Percentiles rank a stretch among this genome's conserved stretches.
Evolutionary conservation across 2,113 vertebrate genomes (phyloP).

Genomic region (Mormyrus iriodes): DNA sequence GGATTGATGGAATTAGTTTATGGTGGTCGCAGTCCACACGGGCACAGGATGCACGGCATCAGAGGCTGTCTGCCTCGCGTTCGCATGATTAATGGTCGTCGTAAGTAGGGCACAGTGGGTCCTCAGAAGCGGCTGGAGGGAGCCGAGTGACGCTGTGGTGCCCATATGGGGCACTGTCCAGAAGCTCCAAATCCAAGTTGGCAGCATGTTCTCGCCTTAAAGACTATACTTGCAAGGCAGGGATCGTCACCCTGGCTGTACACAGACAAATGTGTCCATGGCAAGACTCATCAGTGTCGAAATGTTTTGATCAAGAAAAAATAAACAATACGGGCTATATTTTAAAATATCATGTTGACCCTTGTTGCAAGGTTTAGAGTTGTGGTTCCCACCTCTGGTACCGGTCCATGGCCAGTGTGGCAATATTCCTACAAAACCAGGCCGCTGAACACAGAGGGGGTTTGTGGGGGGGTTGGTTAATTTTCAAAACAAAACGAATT

Average conservation of each 20-base stretch:
- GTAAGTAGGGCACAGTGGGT: conserved; percentile 11
- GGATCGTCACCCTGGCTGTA: not conserved
- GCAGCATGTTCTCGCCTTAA: not conserved
- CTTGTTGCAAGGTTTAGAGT: not conserved
- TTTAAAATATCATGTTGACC: not conserved
- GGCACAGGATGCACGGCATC: not conserved
- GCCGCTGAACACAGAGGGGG: not conserved
- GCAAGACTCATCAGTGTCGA: not conserved
- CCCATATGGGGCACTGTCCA: not conserved
- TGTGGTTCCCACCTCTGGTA: not conserved
- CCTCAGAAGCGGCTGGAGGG: not conserved
- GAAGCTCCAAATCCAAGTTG: not conserved
- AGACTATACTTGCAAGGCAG: not conserved
- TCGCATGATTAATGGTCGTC: conserved; percentile 4
- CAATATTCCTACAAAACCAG: not conserved
- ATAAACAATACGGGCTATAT: not conserved
- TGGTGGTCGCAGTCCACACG: not conserved
- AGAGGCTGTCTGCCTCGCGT: not conserved
- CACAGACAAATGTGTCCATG: not conserved
- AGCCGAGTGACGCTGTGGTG: not conserved
- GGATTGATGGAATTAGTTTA: conserved; percentile 12
- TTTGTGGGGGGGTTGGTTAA: not conserved
- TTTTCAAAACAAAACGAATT: no score
- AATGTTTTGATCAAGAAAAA: not conserved
- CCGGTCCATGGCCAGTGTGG: not conserved